Percentiles rank a stretch among this genome's conserved stretches.
Conservation (phyloP, 2,888 invertebrate species). For the Xanthorhoe spadicearia region DNA sequence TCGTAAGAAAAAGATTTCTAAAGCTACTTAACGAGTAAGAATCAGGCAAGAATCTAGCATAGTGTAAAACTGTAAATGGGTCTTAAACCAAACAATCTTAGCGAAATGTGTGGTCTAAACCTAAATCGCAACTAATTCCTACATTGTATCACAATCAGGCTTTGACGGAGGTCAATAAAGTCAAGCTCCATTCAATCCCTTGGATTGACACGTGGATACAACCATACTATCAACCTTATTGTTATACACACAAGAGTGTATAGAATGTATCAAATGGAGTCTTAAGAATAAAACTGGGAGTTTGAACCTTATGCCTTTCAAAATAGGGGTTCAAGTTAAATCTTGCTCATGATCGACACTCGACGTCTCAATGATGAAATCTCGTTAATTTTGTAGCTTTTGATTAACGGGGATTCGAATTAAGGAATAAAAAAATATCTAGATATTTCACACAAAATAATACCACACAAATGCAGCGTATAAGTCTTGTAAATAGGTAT, state of each 20-base stretch:
- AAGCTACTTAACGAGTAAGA: too few relatives aligned
- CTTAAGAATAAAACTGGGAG: neutral
- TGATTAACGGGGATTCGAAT: slow-evolving; percentile 25
- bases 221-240: slow-evolving; percentile 17
- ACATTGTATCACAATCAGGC: slow-evolving; percentile 36
- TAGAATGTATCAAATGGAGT: neutral
- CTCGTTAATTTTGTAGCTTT: slow-evolving; percentile 52
- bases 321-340: slow-evolving; percentile 3
- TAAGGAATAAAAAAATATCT: neutral
- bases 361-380: slow-evolving; percentile 44
- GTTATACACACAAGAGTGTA: neutral
- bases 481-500: too few relatives aligned
- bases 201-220: slow-evolving; percentile 24
- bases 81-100: neutral
- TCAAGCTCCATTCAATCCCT: slow-evolving; percentile 37
- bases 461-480: too few relatives aligned
- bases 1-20: too few relatives aligned
- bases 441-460: too few relatives aligned
- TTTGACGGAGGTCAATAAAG: slow-evolving; percentile 36
- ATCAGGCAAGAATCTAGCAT: too few relatives aligned
- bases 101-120: slow-evolving; percentile 22
- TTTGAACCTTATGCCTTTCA: neutral
- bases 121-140: slow-evolving; percentile 26
- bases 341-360: slow-evolving; percentile 52
- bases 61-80: too few relatives aligned